Percentiles rank a stretch among this genome's conserved stretches.
phyloP scores from a whole-genome alignment of 2,888 invertebrate species.

The Leptodirus hochenwartii region DNA sequence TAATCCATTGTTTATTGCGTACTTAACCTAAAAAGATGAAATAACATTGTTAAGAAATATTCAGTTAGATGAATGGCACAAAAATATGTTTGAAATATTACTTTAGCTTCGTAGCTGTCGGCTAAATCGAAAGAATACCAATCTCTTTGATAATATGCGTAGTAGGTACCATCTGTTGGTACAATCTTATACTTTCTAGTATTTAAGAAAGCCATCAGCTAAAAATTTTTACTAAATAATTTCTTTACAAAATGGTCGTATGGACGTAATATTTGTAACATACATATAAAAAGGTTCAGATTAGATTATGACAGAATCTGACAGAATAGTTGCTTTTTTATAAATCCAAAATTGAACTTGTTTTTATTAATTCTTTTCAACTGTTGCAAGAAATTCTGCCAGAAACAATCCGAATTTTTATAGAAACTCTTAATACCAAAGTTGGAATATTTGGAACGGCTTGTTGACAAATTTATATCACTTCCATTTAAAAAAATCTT shows the following conservation, averaged over 20 bases:
- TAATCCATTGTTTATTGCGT: slow-evolving; percentile 22
- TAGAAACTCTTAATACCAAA: too few relatives aligned
- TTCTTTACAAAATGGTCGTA: too few relatives aligned
- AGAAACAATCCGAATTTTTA: too few relatives aligned
- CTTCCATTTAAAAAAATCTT: too few relatives aligned
- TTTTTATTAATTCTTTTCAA: background rate
- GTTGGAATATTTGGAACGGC: too few relatives aligned
- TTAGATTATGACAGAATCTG: too few relatives aligned
- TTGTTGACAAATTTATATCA: too few relatives aligned
- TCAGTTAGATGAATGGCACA: background rate
- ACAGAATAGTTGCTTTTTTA: too few relatives aligned
- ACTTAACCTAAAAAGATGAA: slow-evolving; percentile 17
- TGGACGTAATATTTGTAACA: too few relatives aligned
- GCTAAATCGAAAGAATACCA: slow-evolving; percentile 20
- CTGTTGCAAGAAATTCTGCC: too few relatives aligned
- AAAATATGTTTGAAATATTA: slow-evolving; percentile 9
- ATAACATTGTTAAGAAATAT: slow-evolving; percentile 1
- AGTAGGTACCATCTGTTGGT: slow-evolving; percentile 15
- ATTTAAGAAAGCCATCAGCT: slow-evolving; percentile 7
- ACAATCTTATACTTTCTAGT: slow-evolving; percentile 3
- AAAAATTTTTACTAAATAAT: slow-evolving; percentile 6
- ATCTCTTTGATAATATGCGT: slow-evolving; percentile 16
- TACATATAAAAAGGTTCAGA: too few relatives aligned
- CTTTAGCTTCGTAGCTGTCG: slow-evolving; percentile 15
- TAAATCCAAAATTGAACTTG: background rate